Base-by-base conservation (phyloP, 1,140 invertebrate genomes). In the Drosophila baimaii region DNA sequence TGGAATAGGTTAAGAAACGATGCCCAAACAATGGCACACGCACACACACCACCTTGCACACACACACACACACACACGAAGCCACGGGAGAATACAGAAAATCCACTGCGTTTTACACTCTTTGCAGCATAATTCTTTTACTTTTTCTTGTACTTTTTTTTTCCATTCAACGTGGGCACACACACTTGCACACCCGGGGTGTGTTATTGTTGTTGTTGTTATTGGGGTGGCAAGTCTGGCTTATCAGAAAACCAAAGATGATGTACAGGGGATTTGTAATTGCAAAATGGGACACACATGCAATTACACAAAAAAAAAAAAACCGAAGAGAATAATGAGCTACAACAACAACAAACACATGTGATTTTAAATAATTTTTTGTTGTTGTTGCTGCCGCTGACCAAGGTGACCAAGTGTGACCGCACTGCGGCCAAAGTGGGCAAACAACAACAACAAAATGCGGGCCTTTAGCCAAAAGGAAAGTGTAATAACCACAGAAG, bases 261-360 rank as follows among this genome's bases (percentile, higher is more conserved):
- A 23, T 37, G n/a, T 15, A 31, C 19, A 39, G 31, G 5, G 13
- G 31, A 25, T 41, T 29, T 64, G 59, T 19, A 41, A 23, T 58
- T 58, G 65, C 44, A 43, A 58, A 51, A 47, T 74, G 43, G 58
- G 70, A 64, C 71, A 73, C 71, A 73, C 56, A 74, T 74, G 56
- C 55, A 77, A 77, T 61, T 58, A 66, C 55, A 69, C 58, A 62
- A 39, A 47, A 58, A 65, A 47, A 47, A 37, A 47, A 25, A 23
- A n/a, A n/a, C n/a, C n/a, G n/a, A n/a, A n/a, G n/a, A 25, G 43
- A 31, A 33, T 51, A 56, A 46, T 59, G 72, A 21, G 65, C 29
- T 49, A 41, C 49, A 70, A 70, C 58, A 78, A 77, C 57, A 78
- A 77, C 56, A 77, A 70, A 78, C 82, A 88, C 83, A 86, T 88